These are phyloP conservation scores for Pogonocherus hispidulus DNA, from an alignment of 2,888 invertebrate genomes.

Conservation along the genomic window DNA sequence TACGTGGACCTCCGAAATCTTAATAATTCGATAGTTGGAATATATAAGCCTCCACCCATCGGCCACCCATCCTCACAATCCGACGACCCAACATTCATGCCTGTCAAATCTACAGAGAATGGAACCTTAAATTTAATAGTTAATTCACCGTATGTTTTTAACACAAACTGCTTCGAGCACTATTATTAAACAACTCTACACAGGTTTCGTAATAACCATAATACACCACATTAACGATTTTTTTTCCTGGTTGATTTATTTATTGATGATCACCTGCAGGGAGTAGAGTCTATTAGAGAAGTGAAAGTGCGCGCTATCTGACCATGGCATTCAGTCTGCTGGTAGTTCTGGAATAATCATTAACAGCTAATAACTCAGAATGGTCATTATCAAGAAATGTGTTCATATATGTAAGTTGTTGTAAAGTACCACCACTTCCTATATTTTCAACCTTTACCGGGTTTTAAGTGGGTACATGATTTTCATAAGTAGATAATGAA, in stretches of 20 bases:
- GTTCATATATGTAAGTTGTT: not conserved
- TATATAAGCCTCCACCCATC: no score
- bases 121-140: no score
- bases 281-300: constrained; percentile 1
- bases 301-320: constrained; percentile 9
- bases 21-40: no score
- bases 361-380: not conserved
- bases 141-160: no score
- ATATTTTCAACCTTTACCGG: no score
- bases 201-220: not conserved
- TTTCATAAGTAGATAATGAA: no score
- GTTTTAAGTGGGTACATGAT: no score
- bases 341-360: constrained; percentile 9
- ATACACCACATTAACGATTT: not conserved
- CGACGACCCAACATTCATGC: no score
- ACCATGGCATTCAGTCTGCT: constrained; percentile 18
- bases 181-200: not conserved
- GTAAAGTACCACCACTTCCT: no score
- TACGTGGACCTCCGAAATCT: no score
- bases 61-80: no score
- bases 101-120: no score
- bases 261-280: constrained; percentile 5
- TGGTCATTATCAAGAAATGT: not conserved
- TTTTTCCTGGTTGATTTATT: constrained; percentile 16
- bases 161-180: not conserved